These are phyloP conservation scores for Trichosurus vulpecula DNA, from an alignment of 2,797 vertebrate genomes.

Conservation along the genomic window DNA sequence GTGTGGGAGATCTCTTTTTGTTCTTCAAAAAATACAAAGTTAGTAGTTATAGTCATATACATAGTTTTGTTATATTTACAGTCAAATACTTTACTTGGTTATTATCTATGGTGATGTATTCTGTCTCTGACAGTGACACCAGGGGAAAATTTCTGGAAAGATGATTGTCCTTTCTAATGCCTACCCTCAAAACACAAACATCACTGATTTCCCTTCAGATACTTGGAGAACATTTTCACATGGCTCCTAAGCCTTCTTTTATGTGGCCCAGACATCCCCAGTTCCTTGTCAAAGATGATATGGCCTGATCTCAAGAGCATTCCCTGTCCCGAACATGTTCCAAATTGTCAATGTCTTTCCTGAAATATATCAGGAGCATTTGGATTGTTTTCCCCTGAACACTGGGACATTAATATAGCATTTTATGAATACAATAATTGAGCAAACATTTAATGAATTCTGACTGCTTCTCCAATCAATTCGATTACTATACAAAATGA, in stretches of 20 bases:
- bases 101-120: background rate
- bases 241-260: background rate
- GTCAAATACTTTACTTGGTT: background rate
- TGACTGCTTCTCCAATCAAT: conserved; percentile 11
- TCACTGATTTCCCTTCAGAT: background rate
- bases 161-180: background rate
- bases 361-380: background rate
- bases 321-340: conserved; percentile 23
- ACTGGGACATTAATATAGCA: background rate
- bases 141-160: background rate
- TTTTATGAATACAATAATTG: background rate
- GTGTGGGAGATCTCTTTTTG: background rate
- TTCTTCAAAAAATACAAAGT: background rate
- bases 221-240: background rate
- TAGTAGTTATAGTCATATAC: background rate
- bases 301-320: background rate
- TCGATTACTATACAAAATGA: conserved; percentile 20
- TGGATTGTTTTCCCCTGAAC: conserved; percentile 18
- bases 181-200: background rate
- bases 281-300: background rate
- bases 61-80: background rate
- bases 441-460: conserved; percentile 14
- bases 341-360: background rate
- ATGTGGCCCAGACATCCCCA: background rate
- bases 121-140: background rate